phyloP scores from a whole-genome alignment of 2,113 vertebrate genomes.

The Orycteropus afer region DNA sequence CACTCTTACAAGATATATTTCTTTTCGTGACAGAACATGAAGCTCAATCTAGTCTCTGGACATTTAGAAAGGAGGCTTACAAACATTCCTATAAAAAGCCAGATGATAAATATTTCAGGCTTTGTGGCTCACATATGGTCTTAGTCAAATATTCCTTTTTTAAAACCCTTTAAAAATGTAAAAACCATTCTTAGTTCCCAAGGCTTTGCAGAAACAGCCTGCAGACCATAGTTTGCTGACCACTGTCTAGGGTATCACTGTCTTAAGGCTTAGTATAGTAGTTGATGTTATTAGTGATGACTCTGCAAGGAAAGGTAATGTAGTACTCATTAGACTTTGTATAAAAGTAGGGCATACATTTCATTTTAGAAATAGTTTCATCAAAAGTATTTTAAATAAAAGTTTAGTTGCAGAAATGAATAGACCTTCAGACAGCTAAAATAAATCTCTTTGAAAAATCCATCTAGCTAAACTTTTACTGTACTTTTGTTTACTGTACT shows the following conservation, averaged over 20 bases:
- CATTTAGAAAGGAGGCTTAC: neutral
- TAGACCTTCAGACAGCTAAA: conserved; percentile 10
- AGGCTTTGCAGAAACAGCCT: neutral
- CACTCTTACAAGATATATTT: neutral
- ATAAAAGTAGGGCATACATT: neutral
- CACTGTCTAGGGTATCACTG: neutral
- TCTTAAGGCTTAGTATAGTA: neutral
- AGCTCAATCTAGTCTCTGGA: neutral
- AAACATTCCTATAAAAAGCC: neutral
- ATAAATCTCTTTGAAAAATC: neutral
- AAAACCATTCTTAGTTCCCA: neutral
- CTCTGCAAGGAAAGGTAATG: neutral
- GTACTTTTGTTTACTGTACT: neutral
- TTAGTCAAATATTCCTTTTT: neutral
- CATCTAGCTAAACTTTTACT: neutral
- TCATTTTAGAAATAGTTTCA: conserved; percentile 40
- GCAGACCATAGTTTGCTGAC: neutral
- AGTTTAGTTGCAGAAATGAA: neutral
- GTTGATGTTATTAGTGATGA: neutral
- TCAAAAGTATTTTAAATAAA: conserved; percentile 8
- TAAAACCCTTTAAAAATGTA: neutral
- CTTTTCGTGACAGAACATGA: neutral
- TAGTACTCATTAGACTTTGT: neutral
- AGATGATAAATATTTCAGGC: neutral
- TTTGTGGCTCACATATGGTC: neutral